Evolutionary conservation across 1,140 invertebrate genomes (phyloP), one percentile per base, ranked within the genome.

Genomic region (Drosophila nigrodunni): DNA sequence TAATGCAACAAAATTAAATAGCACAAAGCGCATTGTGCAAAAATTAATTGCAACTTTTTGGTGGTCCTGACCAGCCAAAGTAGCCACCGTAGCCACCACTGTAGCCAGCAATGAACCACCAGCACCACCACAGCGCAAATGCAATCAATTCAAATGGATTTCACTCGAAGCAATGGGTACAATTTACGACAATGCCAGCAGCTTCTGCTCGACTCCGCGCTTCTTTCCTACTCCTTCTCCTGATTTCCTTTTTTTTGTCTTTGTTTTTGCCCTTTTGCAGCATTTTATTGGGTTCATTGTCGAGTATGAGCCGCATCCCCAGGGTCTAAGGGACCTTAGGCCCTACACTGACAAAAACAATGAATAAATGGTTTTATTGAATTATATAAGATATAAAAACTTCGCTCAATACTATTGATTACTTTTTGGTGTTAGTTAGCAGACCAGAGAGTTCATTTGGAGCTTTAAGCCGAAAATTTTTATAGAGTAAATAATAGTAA

Each of bases 41-140:
- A 77, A 91, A 89, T 89, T 91, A 91, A 91, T 91, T 91, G 85
- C 89, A 89, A 76, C 89, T 81, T 91, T 91, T 91, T 76, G 85
- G 74, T 81, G 80, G 87, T 80, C 80, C 77, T 55, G 43, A 46
- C 54, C 37, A 21, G 13, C 47, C 59, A 73, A 30, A 43, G 64
- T 18, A 21, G 34, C 52, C 46, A 7, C 64, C 21, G 7, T 61
- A 34, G 5, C 35, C 46, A 58, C 39, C 10, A 30, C 25, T 4
- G 25, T 30, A 30, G 25, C 5, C 25, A 30, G 25, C 25, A 30
- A 18, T 52, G 43, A 9, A 7, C 46, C 58, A 72, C 35, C 50
- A 59, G 13, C 37, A 13, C 52, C 49, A 8, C 64, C 37, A 7
- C 58, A 39, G 6, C 35, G 6, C 25, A 30, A 41, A 43, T 72